These are phyloP conservation scores for Solen grandis DNA, from an alignment of 1,140 invertebrate genomes.

Conservation along the genomic window DNA sequence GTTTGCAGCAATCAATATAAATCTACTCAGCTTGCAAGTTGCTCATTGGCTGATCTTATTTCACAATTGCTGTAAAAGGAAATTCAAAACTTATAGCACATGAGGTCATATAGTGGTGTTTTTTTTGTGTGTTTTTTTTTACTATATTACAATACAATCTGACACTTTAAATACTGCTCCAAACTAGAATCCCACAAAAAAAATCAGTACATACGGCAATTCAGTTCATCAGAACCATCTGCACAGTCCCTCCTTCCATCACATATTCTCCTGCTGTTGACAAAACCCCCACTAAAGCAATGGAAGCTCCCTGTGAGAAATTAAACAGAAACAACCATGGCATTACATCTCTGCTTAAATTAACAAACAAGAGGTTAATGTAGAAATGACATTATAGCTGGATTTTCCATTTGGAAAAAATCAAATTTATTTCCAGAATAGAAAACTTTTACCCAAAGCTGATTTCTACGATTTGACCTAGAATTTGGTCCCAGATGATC, in stretches of 20 bases:
- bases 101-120: too few species aligned
- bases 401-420: background rate
- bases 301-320: constrained; percentile 40
- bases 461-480: background rate
- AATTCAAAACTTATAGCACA: too few species aligned
- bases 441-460: background rate
- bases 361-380: background rate
- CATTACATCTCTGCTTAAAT: background rate
- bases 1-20: too few species aligned
- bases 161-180: too few species aligned
- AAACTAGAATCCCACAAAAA: too few species aligned
- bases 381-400: too few species aligned
- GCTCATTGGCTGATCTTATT: too few species aligned
- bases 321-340: background rate
- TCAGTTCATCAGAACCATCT: constrained; percentile 90
- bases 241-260: constrained; percentile 98
- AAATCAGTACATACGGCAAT: constrained; percentile 60
- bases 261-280: constrained; percentile 95
- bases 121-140: too few species aligned
- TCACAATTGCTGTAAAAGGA: too few species aligned
- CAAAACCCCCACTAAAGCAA: constrained; percentile 90
- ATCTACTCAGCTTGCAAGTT: too few species aligned
- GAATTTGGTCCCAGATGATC: background rate
- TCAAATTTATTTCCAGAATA: background rate
- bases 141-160: too few species aligned